Base-by-base conservation (phyloP, 2,888 invertebrate genomes). In the Alviniconcha strummeri region DNA sequence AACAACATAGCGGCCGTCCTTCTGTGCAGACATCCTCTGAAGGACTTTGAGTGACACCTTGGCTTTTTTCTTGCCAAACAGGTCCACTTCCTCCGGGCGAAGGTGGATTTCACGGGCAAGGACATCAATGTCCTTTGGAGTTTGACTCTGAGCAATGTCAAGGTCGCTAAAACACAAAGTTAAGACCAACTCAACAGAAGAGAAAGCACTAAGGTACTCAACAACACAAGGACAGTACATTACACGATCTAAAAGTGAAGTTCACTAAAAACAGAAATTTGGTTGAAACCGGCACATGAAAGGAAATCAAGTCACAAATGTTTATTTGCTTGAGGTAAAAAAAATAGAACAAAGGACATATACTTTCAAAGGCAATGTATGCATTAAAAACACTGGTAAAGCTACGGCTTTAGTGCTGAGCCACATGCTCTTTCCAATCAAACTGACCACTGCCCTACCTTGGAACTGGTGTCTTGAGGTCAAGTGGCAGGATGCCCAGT, bases 41-140 rank as follows among this genome's bases (percentile, higher is more conserved):
- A 98, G 94, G 71, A 97, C 96, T 1, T 95, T 95, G 17, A 99
- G 95, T 0, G 97, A 95, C 17, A 99, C 95, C 95, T 99, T 99
- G 15, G 98, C 99, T 94, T 99, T 99, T 89, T 96, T 98, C 90
- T 95, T 96, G 9, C 99, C 99, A 94, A 98, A 99, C 87, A 96
- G 96, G 8, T 97, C 97, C 57, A 98, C 95, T 94, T 99, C 99
- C 85, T 95, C 95, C 0, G 96, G 95, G 88, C 95, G 94, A 82
- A 99, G 94, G 0, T 98, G 98, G 86, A 99, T 96, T 95, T 99
- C 98, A 77, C 95, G 93, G 0, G 97, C 97, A 84, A 99, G 93
- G 86, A 95, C 94, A 0, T 94, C 93, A 82, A 99, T 97, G 91
- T 97, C 95, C 93, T 98, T 99, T 0, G 98, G 97, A 85, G 95